Percentiles rank a stretch among this genome's conserved stretches.
These are phyloP conservation scores for Poeciliopsis occidentalis DNA, from an alignment of 2,113 vertebrate genomes.

Conservation along the genomic window DNA sequence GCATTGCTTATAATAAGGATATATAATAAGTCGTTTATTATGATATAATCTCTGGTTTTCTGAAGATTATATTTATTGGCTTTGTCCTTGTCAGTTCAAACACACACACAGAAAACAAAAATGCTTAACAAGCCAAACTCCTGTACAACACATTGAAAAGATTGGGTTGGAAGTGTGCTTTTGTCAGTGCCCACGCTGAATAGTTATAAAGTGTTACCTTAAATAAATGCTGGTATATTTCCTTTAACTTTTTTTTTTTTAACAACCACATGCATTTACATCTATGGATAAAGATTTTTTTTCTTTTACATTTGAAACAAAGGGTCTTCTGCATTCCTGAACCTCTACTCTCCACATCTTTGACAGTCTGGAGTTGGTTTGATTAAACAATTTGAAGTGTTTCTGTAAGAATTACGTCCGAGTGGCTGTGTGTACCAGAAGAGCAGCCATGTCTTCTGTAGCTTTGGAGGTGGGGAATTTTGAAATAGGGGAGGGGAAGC, in stretches of 20 bases:
- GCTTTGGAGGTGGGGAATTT: slow-evolving; percentile 4
- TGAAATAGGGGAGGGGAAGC: too few relatives aligned
- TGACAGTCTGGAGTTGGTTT: slow-evolving; percentile 47
- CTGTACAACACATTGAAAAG: slow-evolving; percentile 58
- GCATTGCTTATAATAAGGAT: slow-evolving; percentile 76
- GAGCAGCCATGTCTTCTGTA: slow-evolving; percentile 37
- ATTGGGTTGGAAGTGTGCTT: slow-evolving; percentile 80
- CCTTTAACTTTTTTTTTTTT: slow-evolving; percentile 76
- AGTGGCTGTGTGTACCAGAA: slow-evolving; percentile 30
- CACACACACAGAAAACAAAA: slow-evolving; percentile 16
- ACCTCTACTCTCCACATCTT: slow-evolving; percentile 59
- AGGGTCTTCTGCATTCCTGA: slow-evolving; percentile 71
- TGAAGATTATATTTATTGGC: slow-evolving; percentile 60
- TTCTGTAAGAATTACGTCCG: slow-evolving; percentile 12
- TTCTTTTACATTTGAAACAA: slow-evolving; percentile 56
- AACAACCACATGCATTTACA: slow-evolving; percentile 79
- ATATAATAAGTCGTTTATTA: slow-evolving; percentile 59
- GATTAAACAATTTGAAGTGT: slow-evolving; percentile 20
- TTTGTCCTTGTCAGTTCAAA: slow-evolving; percentile 61
- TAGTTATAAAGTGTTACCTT: slow-evolving; percentile 71
- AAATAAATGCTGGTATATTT: slow-evolving; percentile 84
- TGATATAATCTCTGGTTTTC: slow-evolving; percentile 64
- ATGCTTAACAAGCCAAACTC: slow-evolving; percentile 63
- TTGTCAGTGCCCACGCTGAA: slow-evolving; percentile 83
- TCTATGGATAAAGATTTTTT: slow-evolving; percentile 63